A percentile compares a stretch with the other conserved stretches of the same genome.
Evolutionary conservation across 2,113 vertebrate genomes (phyloP).

Genomic region (Grallaria varia): DNA sequence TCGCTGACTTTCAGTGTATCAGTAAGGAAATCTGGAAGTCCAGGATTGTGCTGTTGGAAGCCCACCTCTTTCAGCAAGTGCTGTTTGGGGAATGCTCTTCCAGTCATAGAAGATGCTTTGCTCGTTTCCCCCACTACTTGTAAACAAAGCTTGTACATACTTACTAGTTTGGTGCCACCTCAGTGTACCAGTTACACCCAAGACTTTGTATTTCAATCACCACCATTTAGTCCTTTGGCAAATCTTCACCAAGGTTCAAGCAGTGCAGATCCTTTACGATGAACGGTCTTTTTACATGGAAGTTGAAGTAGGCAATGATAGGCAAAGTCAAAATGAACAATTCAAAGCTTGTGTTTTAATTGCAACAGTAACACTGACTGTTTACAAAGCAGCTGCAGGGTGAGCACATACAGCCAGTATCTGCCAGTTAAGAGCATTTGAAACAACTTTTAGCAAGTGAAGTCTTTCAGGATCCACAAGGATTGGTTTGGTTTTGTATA

Average conservation of each 20-base stretch:
- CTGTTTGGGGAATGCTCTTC: not conserved
- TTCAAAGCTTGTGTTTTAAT: not conserved
- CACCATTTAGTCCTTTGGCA: not conserved
- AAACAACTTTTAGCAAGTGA: not conserved
- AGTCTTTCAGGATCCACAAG: not conserved
- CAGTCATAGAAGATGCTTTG: not conserved
- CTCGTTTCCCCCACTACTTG: not conserved
- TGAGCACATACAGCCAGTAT: not conserved
- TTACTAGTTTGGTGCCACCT: not conserved
- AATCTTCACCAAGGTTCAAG: not conserved
- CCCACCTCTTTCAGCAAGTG: not conserved
- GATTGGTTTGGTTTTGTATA: not conserved
- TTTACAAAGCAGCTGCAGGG: not conserved
- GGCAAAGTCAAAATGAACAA: not conserved
- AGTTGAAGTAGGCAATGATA: not conserved
- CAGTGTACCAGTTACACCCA: not conserved
- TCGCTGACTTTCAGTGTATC: not conserved
- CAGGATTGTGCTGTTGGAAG: not conserved
- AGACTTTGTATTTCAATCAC: not conserved
- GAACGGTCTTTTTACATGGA: fast-evolving
- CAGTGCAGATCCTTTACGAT: not conserved
- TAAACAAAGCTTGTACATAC: not conserved
- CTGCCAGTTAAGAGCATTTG: not conserved
- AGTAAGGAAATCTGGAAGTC: not conserved
- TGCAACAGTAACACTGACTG: not conserved